These are phyloP conservation scores for Hapalemur alaotrensis DNA, from an alignment of 2,797 vertebrate species.

Conservation along the genomic window DNA sequence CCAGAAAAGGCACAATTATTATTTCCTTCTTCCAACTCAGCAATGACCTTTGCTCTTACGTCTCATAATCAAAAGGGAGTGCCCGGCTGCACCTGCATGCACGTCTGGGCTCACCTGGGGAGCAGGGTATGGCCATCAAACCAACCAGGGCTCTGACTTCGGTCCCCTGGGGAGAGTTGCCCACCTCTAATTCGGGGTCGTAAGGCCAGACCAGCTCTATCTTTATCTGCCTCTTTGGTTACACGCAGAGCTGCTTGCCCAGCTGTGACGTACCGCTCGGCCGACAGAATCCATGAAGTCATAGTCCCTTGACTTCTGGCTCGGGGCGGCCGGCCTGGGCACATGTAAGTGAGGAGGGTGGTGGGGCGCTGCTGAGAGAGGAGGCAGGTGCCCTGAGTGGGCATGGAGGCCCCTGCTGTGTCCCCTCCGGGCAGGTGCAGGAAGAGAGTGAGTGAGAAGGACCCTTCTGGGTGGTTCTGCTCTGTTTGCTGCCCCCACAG, in stretches of 20 bases:
- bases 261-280: rapidly evolving
- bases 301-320: not conserved
- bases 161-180: not conserved
- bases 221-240: not conserved
- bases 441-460: not conserved
- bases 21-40: constrained; percentile 12
- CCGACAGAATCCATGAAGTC: not conserved
- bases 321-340: not conserved
- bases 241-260: not conserved
- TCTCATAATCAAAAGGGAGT: not conserved
- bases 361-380: no score
- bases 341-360: not conserved
- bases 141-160: rapidly evolving
- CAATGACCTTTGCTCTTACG: constrained; percentile 33
- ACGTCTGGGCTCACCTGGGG: not conserved
- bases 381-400: not conserved
- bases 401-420: rapidly evolving
- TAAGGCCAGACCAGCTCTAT: not conserved
- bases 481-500: not conserved
- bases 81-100: not conserved
- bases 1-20: not conserved
- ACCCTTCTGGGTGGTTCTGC: not conserved
- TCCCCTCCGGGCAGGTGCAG: not conserved
- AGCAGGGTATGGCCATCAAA: not conserved
- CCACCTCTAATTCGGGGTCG: not conserved